Evolutionary conservation across 2,888 invertebrate species (phyloP), one percentile per base, ranked within the genome.

Genomic region (Drosophila flavopinicola): DNA sequence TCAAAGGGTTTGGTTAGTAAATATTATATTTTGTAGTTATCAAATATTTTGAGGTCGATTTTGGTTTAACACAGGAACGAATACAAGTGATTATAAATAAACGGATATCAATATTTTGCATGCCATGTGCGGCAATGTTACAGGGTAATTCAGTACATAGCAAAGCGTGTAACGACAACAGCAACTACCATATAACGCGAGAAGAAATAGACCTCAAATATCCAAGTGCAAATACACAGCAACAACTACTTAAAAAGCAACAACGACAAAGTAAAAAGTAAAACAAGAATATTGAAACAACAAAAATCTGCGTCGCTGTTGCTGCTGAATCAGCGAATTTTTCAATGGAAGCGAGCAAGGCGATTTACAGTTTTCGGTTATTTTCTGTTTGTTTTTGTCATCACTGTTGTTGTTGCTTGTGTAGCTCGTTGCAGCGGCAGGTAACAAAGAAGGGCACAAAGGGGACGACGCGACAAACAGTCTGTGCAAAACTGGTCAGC

Each of bases 241-340:
- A 60, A 42, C 39, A 56, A 52, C 27, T 11, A 20, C 42, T 11
- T 24, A 57, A 54, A 39, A 39, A 24, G 27, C 24, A 32, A 47
- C 25, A 49, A 37, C 45, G 47, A 15, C 15, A 59, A 39, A 60
- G 41, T 39, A 52, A 56, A 11, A 17, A 20, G 13, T 11, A 29
- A n/a, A 24, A 58, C 15, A 29, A 41, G 54, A 59, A 68, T 74
- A 74, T 54, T 45, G 32, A 56, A 66, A 44, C 44, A 59, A 47
- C 17, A 20, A 20, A 66, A 73, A 70, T 75, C 61, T 63, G 57
- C 48, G 59, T 49, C 49, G 59, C 38, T 25, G 48, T 42, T 57
- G 53, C 37, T 60, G 64, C 61, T 84, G 75, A 78, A 80, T 80
- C 82, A 71, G 85, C 80, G 49, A 59, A 61, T 74, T 65, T 68